Conservation (phyloP, 2,797 vertebrate species). For the Babyrousa celebensis region DNA sequence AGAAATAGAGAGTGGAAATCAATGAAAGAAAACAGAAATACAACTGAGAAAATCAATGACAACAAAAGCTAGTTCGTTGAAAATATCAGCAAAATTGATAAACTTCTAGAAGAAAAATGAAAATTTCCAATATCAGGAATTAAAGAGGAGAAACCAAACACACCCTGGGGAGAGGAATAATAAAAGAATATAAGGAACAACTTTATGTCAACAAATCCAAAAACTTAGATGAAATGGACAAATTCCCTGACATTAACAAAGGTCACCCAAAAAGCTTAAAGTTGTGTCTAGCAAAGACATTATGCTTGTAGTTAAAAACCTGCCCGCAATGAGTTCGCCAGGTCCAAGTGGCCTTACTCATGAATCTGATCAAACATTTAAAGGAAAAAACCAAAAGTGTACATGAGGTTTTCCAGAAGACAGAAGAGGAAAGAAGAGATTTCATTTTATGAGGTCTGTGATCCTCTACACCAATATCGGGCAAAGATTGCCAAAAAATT, state of each 20-base stretch:
- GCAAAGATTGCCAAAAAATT: neutral
- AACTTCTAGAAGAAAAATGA: neutral
- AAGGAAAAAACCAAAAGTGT: neutral
- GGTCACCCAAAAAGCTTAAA: neutral
- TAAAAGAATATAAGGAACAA: conserved; percentile 3
- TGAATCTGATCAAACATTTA: conserved; percentile 11
- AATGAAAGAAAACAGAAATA: conserved; percentile 29
- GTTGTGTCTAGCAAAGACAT: neutral
- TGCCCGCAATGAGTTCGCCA: neutral
- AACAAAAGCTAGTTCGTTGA: conserved; percentile 19
- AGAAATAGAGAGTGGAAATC: conserved; percentile 43
- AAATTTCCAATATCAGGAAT: conserved; percentile 21
- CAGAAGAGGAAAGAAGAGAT: neutral
- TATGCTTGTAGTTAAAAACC: neutral
- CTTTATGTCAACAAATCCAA: conserved; percentile 15
- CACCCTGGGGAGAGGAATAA: neutral
- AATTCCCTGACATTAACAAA: conserved; percentile 31
- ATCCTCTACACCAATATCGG: neutral
- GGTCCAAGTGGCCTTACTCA: neutral
- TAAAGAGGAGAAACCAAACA: conserved; percentile 27
- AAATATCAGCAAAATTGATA: conserved; percentile 65
- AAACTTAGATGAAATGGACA: conserved; percentile 2
- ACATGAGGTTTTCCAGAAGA: conserved; percentile 18
- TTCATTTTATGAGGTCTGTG: neutral
- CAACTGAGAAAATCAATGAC: conserved; percentile 29